Evolutionary conservation across 2,888 invertebrate species (phyloP).

Genomic region (Phaedon cochleariae): DNA sequence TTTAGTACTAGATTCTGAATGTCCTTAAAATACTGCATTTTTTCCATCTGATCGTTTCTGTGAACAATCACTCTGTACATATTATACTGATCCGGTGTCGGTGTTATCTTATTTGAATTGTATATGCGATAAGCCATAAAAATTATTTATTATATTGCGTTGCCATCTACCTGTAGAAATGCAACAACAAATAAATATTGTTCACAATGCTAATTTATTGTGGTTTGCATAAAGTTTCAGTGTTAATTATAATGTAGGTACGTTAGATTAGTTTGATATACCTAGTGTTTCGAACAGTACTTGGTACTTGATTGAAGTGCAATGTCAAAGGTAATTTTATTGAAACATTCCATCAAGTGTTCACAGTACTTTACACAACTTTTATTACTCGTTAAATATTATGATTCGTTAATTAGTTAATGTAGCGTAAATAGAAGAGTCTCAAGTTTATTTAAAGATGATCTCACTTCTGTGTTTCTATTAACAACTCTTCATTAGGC

Average conservation of each 20-base stretch:
- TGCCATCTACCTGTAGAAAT: conserved; percentile 2
- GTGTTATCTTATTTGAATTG: conserved; percentile 1
- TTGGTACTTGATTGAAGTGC: background rate
- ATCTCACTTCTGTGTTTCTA: background rate
- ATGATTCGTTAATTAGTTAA: no score
- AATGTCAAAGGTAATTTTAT: background rate
- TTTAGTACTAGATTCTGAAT: no score
- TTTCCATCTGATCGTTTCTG: no score
- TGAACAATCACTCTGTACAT: no score
- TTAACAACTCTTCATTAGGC: background rate
- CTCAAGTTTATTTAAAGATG: background rate
- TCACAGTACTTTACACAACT: no score
- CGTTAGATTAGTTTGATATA: no score
- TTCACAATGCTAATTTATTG: conserved; percentile 1
- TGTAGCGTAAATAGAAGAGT: background rate
- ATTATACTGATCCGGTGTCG: no score
- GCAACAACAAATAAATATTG: conserved; percentile 3
- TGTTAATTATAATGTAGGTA: no score
- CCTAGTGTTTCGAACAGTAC: no score
- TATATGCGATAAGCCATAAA: background rate
- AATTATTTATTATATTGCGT: background rate
- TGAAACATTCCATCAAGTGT: background rate
- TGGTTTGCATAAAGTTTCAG: background rate
- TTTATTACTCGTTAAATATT: no score
- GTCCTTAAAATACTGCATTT: no score